Conservation (phyloP, 2,888 invertebrate species). For the Plebejus anna region DNA sequence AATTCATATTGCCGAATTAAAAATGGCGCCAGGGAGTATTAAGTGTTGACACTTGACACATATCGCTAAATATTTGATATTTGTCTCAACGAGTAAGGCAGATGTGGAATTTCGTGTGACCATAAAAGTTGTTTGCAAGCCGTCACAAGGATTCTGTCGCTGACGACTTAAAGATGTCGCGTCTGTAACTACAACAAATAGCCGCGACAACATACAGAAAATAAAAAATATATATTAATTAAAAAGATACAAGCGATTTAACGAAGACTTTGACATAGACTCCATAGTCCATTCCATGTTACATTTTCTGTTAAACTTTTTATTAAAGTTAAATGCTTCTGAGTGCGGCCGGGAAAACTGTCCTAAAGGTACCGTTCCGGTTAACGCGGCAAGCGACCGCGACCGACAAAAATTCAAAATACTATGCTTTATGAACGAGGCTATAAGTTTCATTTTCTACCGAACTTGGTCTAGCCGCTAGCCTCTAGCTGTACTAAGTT, state of each 20-base stretch:
- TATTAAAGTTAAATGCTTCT: no score
- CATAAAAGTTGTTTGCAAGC: constrained; percentile 13
- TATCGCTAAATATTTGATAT: constrained; percentile 25
- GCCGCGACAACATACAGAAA: neutral
- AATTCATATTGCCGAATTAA: neutral
- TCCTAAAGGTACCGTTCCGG: no score
- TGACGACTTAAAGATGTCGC: neutral
- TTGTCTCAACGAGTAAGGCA: neutral
- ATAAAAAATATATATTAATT: neutral
- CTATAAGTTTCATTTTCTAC: no score
- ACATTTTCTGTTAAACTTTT: no score
- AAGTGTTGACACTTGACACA: constrained; percentile 19
- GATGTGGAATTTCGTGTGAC: constrained; percentile 18
- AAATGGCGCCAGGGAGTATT: constrained; percentile 9
- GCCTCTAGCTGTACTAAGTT: no score
- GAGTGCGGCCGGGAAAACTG: no score
- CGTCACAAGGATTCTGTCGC: neutral
- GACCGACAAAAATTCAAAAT: no score
- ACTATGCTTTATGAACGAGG: no score
- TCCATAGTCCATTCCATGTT: no score
- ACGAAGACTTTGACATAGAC: no score
- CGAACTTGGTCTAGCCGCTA: no score
- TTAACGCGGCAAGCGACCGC: no score
- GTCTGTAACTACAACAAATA: neutral
- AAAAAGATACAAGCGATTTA: neutral